Evolutionary conservation across 92 coral and sea anemone species (phyloP).

Genomic region (Siderastrea siderea): DNA sequence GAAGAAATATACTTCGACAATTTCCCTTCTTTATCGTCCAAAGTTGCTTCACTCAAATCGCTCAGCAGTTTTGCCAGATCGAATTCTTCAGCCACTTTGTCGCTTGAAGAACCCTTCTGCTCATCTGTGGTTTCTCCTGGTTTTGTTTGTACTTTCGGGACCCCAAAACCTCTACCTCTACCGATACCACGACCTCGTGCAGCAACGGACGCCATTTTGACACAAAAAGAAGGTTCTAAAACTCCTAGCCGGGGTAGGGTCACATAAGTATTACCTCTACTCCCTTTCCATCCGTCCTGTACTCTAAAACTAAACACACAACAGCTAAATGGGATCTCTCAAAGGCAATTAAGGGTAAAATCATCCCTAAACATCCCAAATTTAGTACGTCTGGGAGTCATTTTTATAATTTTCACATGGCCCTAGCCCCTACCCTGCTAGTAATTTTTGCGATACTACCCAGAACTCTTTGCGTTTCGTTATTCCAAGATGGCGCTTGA

Average conservation of each 20-base stretch:
- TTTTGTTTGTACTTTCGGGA: slow-evolving; percentile 34
- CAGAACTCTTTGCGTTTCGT: slow-evolving; percentile 50
- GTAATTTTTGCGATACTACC: slow-evolving; percentile 6
- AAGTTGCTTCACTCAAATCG: slow-evolving; percentile 11
- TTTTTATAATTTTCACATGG: not conserved
- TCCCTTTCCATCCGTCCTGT: not conserved
- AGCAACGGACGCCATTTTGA: slow-evolving; percentile 84
- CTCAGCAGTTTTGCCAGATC: slow-evolving; percentile 2
- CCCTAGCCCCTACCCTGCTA: slow-evolving; percentile 21
- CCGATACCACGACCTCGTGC: slow-evolving; percentile 91
- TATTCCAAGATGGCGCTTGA: slow-evolving; percentile 99
- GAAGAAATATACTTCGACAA: slow-evolving; percentile 27
- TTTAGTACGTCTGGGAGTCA: too few species aligned
- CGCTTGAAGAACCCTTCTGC: not conserved
- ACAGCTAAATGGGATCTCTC: too few species aligned
- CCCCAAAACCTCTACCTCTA: slow-evolving; percentile 76
- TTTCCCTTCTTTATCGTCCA: slow-evolving; percentile 5
- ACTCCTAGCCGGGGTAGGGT: slow-evolving; percentile 33
- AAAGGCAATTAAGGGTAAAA: too few species aligned
- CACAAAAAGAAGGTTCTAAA: not conserved
- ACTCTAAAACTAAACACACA: too few species aligned
- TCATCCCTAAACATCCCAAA: too few species aligned
- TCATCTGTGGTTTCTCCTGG: slow-evolving; percentile 61
- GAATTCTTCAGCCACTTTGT: not conserved
- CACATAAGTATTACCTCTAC: not conserved